A percentile compares a stretch with the other conserved stretches of the same genome.
Evolutionary conservation across 2,113 vertebrate genomes (phyloP).

Genomic region (Takifugu bimaculatus): DNA sequence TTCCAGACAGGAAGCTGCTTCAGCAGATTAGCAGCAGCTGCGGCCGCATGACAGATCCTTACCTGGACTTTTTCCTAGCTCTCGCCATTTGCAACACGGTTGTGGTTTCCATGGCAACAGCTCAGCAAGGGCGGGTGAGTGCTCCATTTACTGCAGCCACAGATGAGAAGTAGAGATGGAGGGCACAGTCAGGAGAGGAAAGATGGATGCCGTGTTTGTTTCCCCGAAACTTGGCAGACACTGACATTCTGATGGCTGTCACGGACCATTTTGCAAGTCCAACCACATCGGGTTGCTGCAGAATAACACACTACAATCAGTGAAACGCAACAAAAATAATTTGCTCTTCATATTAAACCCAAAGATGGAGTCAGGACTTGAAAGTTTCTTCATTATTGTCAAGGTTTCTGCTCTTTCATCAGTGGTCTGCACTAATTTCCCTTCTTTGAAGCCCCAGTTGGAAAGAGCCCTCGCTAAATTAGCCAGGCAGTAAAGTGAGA

Average conservation of each 20-base stretch:
- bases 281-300: neutral
- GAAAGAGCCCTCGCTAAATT: conserved; percentile 46
- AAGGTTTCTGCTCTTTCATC: conserved; percentile 28
- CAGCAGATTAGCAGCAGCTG: conserved; percentile 71
- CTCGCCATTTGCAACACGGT: conserved; percentile 95
- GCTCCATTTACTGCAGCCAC: conserved; percentile 26
- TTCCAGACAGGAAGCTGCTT: conserved; percentile 84
- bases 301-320: conserved; percentile 4
- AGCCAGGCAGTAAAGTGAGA: conserved; percentile 39
- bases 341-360: conserved; percentile 11
- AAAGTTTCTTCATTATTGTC: conserved; percentile 7
- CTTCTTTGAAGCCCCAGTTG: conserved; percentile 38
- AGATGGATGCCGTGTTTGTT: conserved; percentile 1
- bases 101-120: conserved; percentile 87
- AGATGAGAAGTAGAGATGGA: conserved; percentile 44
- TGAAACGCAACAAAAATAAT: conserved; percentile 17
- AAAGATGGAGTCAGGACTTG: conserved; percentile 12
- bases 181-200: conserved; percentile 20
- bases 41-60: conserved; percentile 58
- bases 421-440: conserved; percentile 43
- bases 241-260: neutral
- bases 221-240: neutral
- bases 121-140: conserved; percentile 85
- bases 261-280: no score
- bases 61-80: conserved; percentile 91